These are phyloP conservation scores for Lerista edwardsae DNA, from an alignment of 2,797 vertebrate species.

Conservation along the genomic window DNA sequence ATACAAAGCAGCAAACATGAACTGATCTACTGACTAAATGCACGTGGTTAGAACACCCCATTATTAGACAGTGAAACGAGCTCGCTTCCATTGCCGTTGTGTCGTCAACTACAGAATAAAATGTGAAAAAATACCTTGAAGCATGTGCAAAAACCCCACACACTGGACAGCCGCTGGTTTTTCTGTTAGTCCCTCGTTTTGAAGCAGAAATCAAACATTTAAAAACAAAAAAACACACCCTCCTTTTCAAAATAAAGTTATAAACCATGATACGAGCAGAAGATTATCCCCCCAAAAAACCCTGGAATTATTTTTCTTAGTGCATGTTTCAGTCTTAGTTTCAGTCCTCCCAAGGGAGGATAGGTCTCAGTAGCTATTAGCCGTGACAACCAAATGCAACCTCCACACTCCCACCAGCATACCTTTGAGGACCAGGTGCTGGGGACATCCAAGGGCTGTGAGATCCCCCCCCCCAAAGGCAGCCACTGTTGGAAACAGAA, in stretches of 20 bases:
- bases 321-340: background rate
- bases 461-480: too few species aligned
- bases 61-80: constrained; percentile 28
- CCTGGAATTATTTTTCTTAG: background rate
- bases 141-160: background rate
- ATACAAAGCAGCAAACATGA: constrained; percentile 71
- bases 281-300: background rate
- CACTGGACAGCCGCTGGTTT: background rate
- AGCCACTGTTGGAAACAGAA: too few species aligned
- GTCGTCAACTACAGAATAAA: background rate
- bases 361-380: background rate
- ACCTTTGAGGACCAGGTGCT: too few species aligned
- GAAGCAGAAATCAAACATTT: background rate
- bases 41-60: constrained; percentile 60
- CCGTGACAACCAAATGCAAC: background rate
- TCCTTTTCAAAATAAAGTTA: background rate
- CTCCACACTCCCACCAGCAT: background rate
- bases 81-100: background rate
- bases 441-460: too few species aligned
- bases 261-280: background rate
- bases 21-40: constrained; percentile 71
- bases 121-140: background rate
- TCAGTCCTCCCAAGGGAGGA: background rate
- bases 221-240: background rate
- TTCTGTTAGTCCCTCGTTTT: constrained; percentile 16